Conservation (phyloP, 1,140 invertebrate species). For the Drosophila pruinosa region DNA sequence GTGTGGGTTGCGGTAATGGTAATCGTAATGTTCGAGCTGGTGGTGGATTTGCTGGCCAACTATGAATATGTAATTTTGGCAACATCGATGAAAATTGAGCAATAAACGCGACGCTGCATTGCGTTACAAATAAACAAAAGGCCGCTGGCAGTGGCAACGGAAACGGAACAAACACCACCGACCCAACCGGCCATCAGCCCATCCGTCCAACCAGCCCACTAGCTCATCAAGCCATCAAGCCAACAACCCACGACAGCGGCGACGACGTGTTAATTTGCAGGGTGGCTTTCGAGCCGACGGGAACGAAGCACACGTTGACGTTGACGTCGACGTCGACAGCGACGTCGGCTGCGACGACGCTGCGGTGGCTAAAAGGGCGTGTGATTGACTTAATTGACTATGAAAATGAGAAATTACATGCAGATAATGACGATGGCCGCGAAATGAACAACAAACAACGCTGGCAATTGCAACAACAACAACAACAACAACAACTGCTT, state of each 20-base stretch:
- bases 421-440: constrained; percentile 75
- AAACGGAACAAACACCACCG: constrained; percentile 50
- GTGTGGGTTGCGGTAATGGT: constrained; percentile 38
- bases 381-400: constrained; percentile 83
- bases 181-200: neutral
- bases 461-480: constrained; percentile 3
- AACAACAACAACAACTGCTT: constrained; percentile 8
- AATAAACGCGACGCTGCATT: constrained; percentile 70
- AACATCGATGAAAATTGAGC: constrained; percentile 64
- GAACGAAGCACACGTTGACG: constrained; percentile 16
- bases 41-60: constrained; percentile 16
- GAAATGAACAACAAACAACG: constrained; percentile 70
- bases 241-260: constrained; percentile 16
- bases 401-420: constrained; percentile 83
- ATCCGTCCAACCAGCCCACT: constrained; percentile 1
- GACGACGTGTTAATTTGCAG: constrained; percentile 76
- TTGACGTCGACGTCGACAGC: neutral
- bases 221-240: constrained; percentile 29
- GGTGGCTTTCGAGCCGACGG: constrained; percentile 49
- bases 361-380: constrained; percentile 82
- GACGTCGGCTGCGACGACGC: constrained; percentile 24
- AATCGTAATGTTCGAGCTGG: constrained; percentile 12
- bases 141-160: constrained; percentile 37
- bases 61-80: constrained; percentile 76
- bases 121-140: constrained; percentile 70